Evolutionary conservation across 2,113 vertebrate species (phyloP).

Genomic region (Thalassoma bifasciatum): DNA sequence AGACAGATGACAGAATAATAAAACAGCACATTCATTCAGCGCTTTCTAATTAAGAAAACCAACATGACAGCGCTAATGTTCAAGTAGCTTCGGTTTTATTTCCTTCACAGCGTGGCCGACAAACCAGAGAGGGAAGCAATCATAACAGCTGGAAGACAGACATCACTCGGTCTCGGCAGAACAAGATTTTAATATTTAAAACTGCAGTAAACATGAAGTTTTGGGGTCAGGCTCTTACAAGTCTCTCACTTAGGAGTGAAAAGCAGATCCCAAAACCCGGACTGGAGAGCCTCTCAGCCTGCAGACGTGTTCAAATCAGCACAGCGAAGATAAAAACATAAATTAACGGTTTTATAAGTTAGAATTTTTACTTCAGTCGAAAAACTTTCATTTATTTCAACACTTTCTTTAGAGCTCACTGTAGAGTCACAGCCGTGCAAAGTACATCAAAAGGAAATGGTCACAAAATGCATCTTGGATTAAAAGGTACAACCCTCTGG

Average conservation of each 20-base stretch:
- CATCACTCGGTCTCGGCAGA: slow-evolving; percentile 4
- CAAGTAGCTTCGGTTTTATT: slow-evolving; percentile 12
- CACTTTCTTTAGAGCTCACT: neutral
- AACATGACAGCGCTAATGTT: neutral
- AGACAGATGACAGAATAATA: neutral
- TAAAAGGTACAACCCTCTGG: too few relatives aligned
- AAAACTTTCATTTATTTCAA: neutral
- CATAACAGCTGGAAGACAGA: slow-evolving; percentile 27
- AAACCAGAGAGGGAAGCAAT: slow-evolving; percentile 8
- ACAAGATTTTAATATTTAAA: slow-evolving; percentile 10
- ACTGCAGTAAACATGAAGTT: slow-evolving; percentile 8
- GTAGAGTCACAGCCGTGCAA: neutral
- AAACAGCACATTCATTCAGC: neutral
- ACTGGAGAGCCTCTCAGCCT: neutral
- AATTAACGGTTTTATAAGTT: neutral
- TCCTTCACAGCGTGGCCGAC: slow-evolving; percentile 2
- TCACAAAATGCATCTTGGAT: neutral
- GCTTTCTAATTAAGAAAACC: slow-evolving; percentile 21
- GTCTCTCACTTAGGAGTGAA: neutral
- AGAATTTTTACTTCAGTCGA: too few relatives aligned
- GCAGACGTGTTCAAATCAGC: neutral
- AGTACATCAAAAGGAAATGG: neutral
- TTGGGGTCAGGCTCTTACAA: slow-evolving; percentile 12
- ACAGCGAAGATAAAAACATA: neutral
- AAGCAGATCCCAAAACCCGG: neutral